Percentiles rank a stretch among this genome's conserved stretches.
These are phyloP conservation scores for Laticauda laticaudata DNA, from an alignment of 2,113 vertebrate species.

Conservation along the genomic window DNA sequence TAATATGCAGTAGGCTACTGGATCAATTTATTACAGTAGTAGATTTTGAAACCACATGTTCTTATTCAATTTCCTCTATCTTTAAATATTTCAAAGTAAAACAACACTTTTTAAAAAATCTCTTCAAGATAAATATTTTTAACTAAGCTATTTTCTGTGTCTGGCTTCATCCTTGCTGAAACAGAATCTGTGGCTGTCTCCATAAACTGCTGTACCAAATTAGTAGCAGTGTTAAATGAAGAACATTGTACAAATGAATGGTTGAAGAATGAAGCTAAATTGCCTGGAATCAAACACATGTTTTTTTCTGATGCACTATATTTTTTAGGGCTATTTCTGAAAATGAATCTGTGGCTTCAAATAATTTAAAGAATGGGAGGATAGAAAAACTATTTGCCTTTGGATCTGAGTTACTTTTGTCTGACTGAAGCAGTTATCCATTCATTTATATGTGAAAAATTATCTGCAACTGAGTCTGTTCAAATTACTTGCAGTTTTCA, in stretches of 20 bases:
- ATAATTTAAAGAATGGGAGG: conserved; percentile 69
- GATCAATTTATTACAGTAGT: background rate
- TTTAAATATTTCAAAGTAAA: conserved; percentile 10
- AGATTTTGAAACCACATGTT: background rate
- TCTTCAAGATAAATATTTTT: background rate
- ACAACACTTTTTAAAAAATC: background rate
- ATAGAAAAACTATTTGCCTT: conserved; percentile 66
- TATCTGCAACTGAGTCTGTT: conserved; percentile 59
- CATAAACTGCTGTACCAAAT: conserved; percentile 1
- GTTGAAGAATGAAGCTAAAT: conserved; percentile 13
- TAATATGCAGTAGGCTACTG: background rate
- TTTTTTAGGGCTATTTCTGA: conserved; percentile 52
- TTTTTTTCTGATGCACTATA: background rate
- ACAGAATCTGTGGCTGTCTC: background rate
- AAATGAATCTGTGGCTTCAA: conserved; percentile 47
- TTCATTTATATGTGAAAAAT: conserved; percentile 65
- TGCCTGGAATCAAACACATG: conserved; percentile 27
- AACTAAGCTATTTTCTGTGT: background rate
- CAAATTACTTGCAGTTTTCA: conserved; percentile 64
- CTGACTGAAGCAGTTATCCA: conserved; percentile 63
- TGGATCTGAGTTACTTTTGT: conserved; percentile 58
- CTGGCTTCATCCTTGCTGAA: background rate
- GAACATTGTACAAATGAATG: background rate
- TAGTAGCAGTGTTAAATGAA: conserved; percentile 22
- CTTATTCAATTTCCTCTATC: background rate